Evolutionary conservation across 2,797 vertebrate species (phyloP).

Genomic region (Sciaenops ocellatus): DNA sequence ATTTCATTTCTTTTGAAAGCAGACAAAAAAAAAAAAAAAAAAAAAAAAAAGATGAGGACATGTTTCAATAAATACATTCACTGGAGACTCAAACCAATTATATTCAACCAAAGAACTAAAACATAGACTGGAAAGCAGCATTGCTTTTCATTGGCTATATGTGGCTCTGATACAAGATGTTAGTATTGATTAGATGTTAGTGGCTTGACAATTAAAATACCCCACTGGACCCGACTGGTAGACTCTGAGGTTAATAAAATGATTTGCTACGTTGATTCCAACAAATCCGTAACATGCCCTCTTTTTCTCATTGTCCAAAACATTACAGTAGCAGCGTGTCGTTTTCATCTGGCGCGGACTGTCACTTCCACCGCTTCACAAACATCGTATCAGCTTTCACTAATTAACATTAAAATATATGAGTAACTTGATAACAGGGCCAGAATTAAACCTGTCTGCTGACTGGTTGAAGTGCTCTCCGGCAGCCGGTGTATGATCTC

Average conservation of each 20-base stretch:
- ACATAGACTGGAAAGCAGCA: not conserved
- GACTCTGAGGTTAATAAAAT: too few relatives aligned
- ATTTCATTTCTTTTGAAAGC: not conserved
- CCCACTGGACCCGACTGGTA: not conserved
- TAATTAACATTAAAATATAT: not conserved
- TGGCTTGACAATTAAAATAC: not conserved
- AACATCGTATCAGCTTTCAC: not conserved
- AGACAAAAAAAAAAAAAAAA: too few relatives aligned
- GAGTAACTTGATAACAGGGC: not conserved
- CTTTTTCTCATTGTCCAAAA: not conserved
- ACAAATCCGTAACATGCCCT: not conserved
- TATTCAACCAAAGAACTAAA: not conserved
- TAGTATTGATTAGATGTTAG: constrained; percentile 26
- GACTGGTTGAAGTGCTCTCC: not conserved
- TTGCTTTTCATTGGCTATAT: not conserved
- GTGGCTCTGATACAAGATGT: constrained; percentile 5
- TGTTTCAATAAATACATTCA: constrained; percentile 48
- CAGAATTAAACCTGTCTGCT: not conserved
- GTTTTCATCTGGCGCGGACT: not conserved
- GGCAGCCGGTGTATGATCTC: not conserved
- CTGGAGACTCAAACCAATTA: constrained; percentile 23
- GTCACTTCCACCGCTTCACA: not conserved
- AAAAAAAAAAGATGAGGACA: too few relatives aligned
- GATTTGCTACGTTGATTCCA: not conserved
- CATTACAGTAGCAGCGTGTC: not conserved